Evolutionary conservation across 2,888 invertebrate genomes (phyloP), one percentile per base, ranked within the genome.

Genomic region (Rhorus exstirpatorius): DNA sequence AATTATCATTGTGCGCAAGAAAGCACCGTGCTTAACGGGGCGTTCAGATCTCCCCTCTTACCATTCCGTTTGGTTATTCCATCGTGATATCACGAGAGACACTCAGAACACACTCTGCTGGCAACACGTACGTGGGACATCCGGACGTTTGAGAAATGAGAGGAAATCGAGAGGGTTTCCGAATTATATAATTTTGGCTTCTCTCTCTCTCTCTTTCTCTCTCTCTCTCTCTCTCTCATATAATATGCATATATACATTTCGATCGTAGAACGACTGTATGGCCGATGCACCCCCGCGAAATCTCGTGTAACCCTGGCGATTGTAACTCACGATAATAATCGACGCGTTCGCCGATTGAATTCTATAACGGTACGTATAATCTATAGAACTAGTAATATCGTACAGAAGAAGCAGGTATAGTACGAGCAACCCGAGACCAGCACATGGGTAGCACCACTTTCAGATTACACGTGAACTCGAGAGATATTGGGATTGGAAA

Each of bases 291-390:
- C 17, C 60, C 49, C 41, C 51, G 41, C 63, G 53, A 71, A 79
- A 79, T 79, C 70, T 82, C 75, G 79, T 79, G 75, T 82, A 79
- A 82, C 82, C 82, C 75, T 60, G 41, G 10, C 46, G 78, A 79
- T 79, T 71, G 71, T 79, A 79, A 75, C 58, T 82, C 71, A 71
- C 71, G 82, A 82, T 82, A 79, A 82, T 82, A 79, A 82, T 82
- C 75, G 82, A 82, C 78, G 65, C 53, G 65, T 75, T 75, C 65
- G 65, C 71, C 82, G 79, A 82, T 82, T 79, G 79, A 79, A 82
- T 82, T 82, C 75, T 65, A 78, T 31, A 68, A 53, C 46, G 21
- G 44, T 55, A 65, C 21, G 60, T 71, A 31, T 60, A 38, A 55
- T 75, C 26, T 51, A 75, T 60, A 51, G 70, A 35, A 55, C 46